Conservation (phyloP, 2,888 invertebrate species). For the Hipparchia semele region DNA sequence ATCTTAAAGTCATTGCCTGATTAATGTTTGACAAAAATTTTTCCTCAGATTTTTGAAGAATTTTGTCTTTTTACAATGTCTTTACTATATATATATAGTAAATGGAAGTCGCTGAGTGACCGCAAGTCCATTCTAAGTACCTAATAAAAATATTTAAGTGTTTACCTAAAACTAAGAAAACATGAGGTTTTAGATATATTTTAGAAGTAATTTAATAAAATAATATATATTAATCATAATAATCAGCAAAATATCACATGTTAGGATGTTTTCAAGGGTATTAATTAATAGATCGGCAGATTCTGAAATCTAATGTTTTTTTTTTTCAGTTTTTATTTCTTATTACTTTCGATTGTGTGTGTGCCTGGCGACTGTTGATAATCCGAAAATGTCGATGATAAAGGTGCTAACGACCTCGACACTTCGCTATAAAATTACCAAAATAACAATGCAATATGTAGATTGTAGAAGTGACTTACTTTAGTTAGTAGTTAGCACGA, state of each 20-base stretch:
- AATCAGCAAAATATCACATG: no score
- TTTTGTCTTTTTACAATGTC: background rate
- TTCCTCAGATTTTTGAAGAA: slow-evolving; percentile 11
- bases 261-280: background rate
- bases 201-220: no score
- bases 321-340: background rate
- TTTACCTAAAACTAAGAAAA: no score
- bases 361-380: slow-evolving; percentile 44
- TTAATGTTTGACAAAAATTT: slow-evolving; percentile 23
- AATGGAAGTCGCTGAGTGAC: no score
- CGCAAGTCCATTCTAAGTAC: no score
- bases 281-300: background rate
- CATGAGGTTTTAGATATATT: no score
- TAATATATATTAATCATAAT: no score
- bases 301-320: no score
- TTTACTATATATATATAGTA: background rate
- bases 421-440: slow-evolving; percentile 50
- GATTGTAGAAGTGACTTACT: slow-evolving; percentile 39
- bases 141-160: no score
- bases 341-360: slow-evolving; percentile 25
- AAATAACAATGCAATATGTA: slow-evolving; percentile 49
- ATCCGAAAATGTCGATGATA: slow-evolving; percentile 65
- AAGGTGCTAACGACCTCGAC: slow-evolving; percentile 68
- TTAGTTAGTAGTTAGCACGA: background rate
- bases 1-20: slow-evolving; percentile 50